Conservation (phyloP, 2,888 invertebrate species). For the Syritta pipiens region DNA sequence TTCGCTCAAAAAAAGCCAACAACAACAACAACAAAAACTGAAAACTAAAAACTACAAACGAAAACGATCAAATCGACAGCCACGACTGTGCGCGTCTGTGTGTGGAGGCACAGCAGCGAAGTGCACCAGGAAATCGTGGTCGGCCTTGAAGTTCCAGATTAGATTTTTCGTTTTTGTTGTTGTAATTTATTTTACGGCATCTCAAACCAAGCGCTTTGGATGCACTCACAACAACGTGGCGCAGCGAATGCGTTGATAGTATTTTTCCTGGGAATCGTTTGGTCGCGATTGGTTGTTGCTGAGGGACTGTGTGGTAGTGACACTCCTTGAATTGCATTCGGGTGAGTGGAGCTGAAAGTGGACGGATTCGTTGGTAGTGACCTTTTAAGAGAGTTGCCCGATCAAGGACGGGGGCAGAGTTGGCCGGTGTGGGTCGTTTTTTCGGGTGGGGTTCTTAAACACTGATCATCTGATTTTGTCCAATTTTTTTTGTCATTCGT, state of each 20-base stretch:
- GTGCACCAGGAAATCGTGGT: conserved; percentile 54
- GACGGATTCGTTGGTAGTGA: neutral
- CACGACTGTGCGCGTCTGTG: too few species aligned
- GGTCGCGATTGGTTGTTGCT: neutral
- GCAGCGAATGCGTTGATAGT: neutral
- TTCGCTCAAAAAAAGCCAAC: neutral
- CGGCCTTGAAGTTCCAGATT: conserved; percentile 56
- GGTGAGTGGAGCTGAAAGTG: conserved; percentile 9
- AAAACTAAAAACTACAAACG: neutral
- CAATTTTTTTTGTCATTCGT: too few species aligned
- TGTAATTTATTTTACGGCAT: conserved; percentile 12
- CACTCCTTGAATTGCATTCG: conserved; percentile 16
- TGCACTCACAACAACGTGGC: conserved; percentile 3
- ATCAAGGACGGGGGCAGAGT: too few species aligned
- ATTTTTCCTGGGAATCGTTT: neutral
- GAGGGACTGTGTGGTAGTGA: too few species aligned
- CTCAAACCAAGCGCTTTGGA: neutral
- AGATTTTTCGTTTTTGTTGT: neutral
- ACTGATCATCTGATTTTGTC: too few species aligned
- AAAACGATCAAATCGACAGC: too few species aligned
- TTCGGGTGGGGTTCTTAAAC: too few species aligned
- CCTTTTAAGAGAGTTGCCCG: too few species aligned
- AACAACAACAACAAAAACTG: neutral
- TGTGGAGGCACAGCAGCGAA: neutral
- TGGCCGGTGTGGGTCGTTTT: too few species aligned